Evolutionary conservation across 2,888 invertebrate genomes (phyloP), one percentile per base, ranked within the genome.

Genomic region (Pandemis corylana): DNA sequence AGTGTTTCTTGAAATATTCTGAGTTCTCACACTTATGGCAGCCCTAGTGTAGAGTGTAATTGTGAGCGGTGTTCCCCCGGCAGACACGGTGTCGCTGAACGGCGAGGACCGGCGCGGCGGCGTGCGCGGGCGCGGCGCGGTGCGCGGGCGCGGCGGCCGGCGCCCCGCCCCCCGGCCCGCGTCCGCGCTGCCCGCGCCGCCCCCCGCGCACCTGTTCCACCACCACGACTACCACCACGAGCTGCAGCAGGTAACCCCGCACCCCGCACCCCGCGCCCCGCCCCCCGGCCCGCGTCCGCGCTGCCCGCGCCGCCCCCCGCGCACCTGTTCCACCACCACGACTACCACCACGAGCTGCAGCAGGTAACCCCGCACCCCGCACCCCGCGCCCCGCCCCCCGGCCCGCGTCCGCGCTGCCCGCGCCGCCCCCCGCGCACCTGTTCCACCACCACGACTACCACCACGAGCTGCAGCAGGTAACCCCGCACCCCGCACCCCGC

Each of bases 11-110:
- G n/a, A n/a, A n/a, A n/a, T n/a, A n/a, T n/a, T n/a, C n/a, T n/a
- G n/a, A n/a, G n/a, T n/a, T n/a, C n/a, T n/a, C n/a, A n/a, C n/a
- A n/a, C n/a, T n/a, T n/a, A n/a, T n/a, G n/a, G n/a, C n/a, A n/a
- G n/a, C n/a, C n/a, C n/a, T n/a, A n/a, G n/a, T n/a, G 20, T 20
- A 20, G 20, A 20, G 20, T 20, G 20, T 20, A 20, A 20, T 20
- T 20, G 20, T 20, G 20, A 20, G 1, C 20, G 20, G 20, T 20
- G 20, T 20, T 20, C 0, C 1, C 0, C 20, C 20, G 20, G 0
- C 81, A 93, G 94, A 94, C 80, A 92, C 94, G 7, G 90, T 93
- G 7, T 94, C 94, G 0, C 83, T 94, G 5, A 94, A 94, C 84
- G 94, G 94, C 66, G 94, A 94, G 76, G 94, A 92, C 7, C 75